phyloP scores from a whole-genome alignment of 2,113 vertebrate genomes.

The Gobiocypris rarus region DNA sequence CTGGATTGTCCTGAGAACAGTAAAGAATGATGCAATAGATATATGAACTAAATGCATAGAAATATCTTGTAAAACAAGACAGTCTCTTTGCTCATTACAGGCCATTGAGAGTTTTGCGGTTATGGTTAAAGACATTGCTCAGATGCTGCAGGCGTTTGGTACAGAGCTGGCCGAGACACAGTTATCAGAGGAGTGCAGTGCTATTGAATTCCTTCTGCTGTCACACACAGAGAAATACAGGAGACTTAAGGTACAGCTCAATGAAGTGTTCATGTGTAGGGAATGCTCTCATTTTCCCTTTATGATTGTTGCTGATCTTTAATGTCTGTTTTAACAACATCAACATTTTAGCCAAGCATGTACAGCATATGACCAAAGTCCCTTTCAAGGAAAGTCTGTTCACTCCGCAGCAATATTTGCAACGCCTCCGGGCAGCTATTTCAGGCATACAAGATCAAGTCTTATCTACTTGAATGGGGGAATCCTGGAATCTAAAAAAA shows the following conservation, averaged over 20 bases:
- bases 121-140: constrained; percentile 94
- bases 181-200: constrained; percentile 80
- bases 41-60: neutral
- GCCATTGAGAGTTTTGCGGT: constrained; percentile 97
- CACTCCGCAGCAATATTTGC: no score
- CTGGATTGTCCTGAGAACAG: constrained; percentile 95
- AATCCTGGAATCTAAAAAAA: no score
- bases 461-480: no score
- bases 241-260: constrained; percentile 85
- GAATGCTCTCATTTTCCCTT: neutral
- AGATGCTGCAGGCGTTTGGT: constrained; percentile 93
- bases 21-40: constrained; percentile 61
- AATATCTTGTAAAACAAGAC: neutral
- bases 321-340: neutral
- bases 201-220: constrained; percentile 83
- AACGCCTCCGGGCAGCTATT: no score
- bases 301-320: neutral
- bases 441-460: no score
- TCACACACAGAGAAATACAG: constrained; percentile 86
- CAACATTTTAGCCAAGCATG: neutral
- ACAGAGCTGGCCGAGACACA: constrained; percentile 90
- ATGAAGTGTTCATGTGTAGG: neutral
- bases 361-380: neutral
- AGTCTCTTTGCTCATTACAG: constrained; percentile 67
- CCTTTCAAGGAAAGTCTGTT: no score